These are phyloP conservation scores for Melanostoma scalare DNA, from an alignment of 2,888 invertebrate species.

Conservation along the genomic window DNA sequence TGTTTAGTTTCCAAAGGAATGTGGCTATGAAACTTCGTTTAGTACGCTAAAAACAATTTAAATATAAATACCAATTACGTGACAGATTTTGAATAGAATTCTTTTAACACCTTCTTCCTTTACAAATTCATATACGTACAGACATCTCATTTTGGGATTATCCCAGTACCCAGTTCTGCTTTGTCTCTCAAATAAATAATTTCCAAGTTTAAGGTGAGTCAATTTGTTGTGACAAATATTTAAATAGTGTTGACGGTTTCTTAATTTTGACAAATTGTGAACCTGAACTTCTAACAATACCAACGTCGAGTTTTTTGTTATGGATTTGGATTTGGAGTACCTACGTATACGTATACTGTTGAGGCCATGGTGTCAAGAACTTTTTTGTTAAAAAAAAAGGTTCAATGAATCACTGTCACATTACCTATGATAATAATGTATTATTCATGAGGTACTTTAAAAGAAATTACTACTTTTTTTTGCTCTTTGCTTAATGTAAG, in stretches of 20 bases:
- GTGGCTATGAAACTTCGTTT: no score
- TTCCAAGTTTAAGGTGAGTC: constrained; percentile 30
- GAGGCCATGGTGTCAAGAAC: constrained; percentile 20
- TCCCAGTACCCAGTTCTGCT: constrained; percentile 21
- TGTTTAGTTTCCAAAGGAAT: no score
- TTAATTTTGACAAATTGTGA: constrained; percentile 27
- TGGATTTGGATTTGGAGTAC: neutral
- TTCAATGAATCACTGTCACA: constrained; percentile 16
- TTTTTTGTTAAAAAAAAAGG: neutral
- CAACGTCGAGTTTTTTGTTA: neutral
- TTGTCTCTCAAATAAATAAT: neutral
- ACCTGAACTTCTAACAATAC: constrained; percentile 16
- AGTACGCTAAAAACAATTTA: no score
- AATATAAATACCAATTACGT: no score
- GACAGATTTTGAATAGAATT: no score
- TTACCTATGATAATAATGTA: neutral
- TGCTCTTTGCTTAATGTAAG: no score
- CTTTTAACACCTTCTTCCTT: no score
- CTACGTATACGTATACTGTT: neutral
- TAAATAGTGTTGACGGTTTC: constrained; percentile 5
- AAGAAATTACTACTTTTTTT: neutral
- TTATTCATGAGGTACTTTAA: neutral
- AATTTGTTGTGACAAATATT: constrained; percentile 27
- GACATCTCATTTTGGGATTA: neutral
- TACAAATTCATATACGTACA: no score